Conservation (phyloP, 2,888 invertebrate species). For the Oxystoma pomonae region DNA sequence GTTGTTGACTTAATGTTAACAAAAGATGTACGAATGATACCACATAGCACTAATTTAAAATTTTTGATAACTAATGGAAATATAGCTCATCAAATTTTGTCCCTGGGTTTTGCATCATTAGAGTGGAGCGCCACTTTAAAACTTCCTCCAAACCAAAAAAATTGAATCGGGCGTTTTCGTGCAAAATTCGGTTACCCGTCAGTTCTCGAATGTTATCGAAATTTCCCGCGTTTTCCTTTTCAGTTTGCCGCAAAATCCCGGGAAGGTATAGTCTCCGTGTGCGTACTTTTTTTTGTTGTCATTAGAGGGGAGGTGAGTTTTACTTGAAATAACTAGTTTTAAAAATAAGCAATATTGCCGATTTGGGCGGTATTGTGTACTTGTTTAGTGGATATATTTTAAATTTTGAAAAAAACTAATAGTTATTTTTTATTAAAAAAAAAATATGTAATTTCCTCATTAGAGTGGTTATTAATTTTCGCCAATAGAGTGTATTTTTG, state of each 20-base stretch:
- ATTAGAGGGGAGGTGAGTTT: slow-evolving; percentile 1
- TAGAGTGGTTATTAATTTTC: neutral
- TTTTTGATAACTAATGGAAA: neutral
- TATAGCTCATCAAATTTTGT: neutral
- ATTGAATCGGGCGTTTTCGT: neutral
- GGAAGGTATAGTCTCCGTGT: neutral
- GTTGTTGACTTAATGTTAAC: neutral
- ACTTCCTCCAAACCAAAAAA: neutral
- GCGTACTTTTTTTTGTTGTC: neutral
- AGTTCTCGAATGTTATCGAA: neutral
- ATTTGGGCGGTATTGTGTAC: neutral
- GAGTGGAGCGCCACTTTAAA: neutral
- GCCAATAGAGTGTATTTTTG: neutral
- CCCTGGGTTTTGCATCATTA: neutral
- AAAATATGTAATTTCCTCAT: neutral
- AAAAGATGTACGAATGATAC: neutral
- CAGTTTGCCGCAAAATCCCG: neutral
- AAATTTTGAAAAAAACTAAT: neutral
- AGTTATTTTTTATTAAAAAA: neutral
- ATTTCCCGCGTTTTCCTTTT: neutral
- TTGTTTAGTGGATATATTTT: neutral
- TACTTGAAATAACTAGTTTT: neutral
- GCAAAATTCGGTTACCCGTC: neutral
- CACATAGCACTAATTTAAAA: neutral
- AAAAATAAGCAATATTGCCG: neutral